A percentile compares a stretch with the other conserved stretches of the same genome.
These are phyloP conservation scores for Carapus acus DNA, from an alignment of 2,797 vertebrate genomes.

Conservation along the genomic window DNA sequence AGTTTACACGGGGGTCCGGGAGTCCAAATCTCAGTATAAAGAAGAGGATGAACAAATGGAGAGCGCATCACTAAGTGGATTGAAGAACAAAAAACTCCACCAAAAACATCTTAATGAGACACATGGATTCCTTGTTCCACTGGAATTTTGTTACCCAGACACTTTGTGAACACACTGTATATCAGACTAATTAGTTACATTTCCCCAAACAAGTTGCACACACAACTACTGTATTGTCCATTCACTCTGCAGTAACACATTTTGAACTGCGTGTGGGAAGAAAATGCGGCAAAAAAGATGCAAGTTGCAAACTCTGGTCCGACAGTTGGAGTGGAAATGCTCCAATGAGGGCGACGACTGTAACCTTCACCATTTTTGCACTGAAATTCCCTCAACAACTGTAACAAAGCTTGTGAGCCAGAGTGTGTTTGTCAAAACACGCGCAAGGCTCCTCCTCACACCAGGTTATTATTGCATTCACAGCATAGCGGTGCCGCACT, in stretches of 20 bases:
- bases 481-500: slow-evolving; percentile 19
- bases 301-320: slow-evolving; percentile 12
- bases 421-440: slow-evolving; percentile 66
- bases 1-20: no score
- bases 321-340: slow-evolving; percentile 28
- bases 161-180: no score
- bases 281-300: slow-evolving; percentile 3
- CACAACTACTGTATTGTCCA: no score
- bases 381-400: slow-evolving; percentile 68
- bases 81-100: not conserved
- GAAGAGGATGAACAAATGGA: not conserved
- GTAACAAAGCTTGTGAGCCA: slow-evolving; percentile 55
- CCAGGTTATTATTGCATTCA: slow-evolving; percentile 42
- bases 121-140: not conserved
- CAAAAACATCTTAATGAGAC: not conserved
- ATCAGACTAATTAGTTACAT: not conserved
- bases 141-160: no score
- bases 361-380: slow-evolving; percentile 51
- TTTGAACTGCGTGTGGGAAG: slow-evolving; percentile 10
- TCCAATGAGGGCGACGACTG: slow-evolving; percentile 27
- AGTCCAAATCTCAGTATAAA: no score
- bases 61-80: not conserved
- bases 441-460: slow-evolving; percentile 44
- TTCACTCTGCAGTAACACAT: no score
- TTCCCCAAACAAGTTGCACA: not conserved